phyloP scores from a whole-genome alignment of 2,888 invertebrate species.

The Pristionchus exspectatus region DNA sequence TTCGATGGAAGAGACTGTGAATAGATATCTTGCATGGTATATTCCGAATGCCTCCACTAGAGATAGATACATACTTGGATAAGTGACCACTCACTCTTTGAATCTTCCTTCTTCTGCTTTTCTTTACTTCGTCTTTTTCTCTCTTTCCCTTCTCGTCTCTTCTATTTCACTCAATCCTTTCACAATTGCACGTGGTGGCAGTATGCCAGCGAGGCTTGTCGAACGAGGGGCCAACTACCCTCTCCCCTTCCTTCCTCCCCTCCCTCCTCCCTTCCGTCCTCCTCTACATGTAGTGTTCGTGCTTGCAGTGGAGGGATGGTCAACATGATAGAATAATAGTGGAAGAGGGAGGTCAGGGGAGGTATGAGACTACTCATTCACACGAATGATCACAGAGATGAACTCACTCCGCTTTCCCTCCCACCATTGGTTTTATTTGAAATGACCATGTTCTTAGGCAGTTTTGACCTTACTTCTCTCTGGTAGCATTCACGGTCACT shows the following conservation, averaged over 20 bases:
- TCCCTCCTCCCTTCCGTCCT: background rate
- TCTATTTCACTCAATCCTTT: conserved; percentile 16
- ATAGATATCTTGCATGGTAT: background rate
- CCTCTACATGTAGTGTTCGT: conserved; percentile 31
- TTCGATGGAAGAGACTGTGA: no score
- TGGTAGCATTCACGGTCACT: background rate
- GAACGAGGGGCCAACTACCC: background rate
- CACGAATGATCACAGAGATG: background rate
- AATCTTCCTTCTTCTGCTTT: background rate
- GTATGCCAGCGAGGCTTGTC: background rate
- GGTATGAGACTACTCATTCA: background rate
- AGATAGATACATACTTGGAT: background rate
- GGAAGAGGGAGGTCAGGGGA: background rate
- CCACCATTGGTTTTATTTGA: background rate
- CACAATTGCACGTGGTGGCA: conserved; percentile 23
- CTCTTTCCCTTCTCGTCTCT: conserved; percentile 1
- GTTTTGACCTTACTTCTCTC: background rate
- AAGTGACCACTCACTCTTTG: background rate
- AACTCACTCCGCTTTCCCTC: background rate
- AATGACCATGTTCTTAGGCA: background rate
- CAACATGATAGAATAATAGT: conserved; percentile 1
- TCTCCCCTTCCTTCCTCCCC: background rate
- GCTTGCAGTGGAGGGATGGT: conserved; percentile 23
- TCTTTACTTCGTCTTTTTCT: background rate
- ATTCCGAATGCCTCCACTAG: background rate